Evolutionary conservation across 1,140 invertebrate species (phyloP), one percentile per base, ranked within the genome.

Genomic region (Rhopalosiphum maidis): DNA sequence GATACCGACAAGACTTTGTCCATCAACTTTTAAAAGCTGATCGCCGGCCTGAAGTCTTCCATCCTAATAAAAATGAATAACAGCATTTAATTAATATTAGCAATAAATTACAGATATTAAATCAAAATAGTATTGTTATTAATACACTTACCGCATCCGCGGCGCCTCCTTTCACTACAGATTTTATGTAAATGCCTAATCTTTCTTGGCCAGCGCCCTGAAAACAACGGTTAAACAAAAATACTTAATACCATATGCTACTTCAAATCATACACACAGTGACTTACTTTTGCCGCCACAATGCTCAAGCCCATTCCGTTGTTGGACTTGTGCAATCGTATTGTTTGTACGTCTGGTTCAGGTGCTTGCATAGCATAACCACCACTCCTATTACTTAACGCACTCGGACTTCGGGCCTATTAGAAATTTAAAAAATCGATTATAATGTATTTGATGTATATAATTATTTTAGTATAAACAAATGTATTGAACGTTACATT

Each of bases 111-210:
- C 21, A 41, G 11, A 46, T n/a, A 46, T 21, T 22, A 1, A 68
- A 37, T 83, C 21, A 37, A 82, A 82, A 37, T 11, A 83, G 11
- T 46, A 25, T 91, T n/a, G n/a, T n/a, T 43, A 37, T 68, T n/a
- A 46, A 46, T 46, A 46, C 93, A 96, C 96, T 97, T 95, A 97
- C 97, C 94, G 97, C 96, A 96, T 99, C 98, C 43, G 99, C 99
- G 88, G 99, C 98, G 89, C 99, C 99, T 87, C 98, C 98, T 94
- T 98, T 97, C 48, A 99, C 99, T 41, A 99, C 99, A 93, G 98
- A 99, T 96, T 99, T 99, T 93, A 99, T 99, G 95, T 99, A 99
- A 95, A 99, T 99, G 60, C 99, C 99, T 85, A 99, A 96, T 94
- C 98, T 97, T 94, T 97, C 97, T 95, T 98, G 98, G n/a, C 97